A percentile compares a stretch with the other conserved stretches of the same genome.
phyloP scores from a whole-genome alignment of 2,888 invertebrate species.

The Gisinianus flammeolus region DNA sequence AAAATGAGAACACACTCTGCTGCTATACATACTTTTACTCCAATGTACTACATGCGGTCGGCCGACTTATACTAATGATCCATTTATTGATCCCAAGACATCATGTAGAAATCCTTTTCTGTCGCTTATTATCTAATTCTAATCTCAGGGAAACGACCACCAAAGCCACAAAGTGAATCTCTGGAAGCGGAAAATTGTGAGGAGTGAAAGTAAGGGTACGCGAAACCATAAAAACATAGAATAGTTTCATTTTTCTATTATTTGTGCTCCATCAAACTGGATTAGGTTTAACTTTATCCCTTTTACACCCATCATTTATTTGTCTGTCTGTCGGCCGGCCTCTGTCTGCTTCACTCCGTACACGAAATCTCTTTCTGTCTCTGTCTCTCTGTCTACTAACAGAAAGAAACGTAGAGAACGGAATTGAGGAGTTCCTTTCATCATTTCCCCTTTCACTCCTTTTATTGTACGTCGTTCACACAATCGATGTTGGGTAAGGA shows the following conservation, averaged over 20 bases:
- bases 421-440: neutral
- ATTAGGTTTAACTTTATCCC: slow-evolving; percentile 1
- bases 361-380: neutral
- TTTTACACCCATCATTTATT: slow-evolving; percentile 21
- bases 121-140: neutral
- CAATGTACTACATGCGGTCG: neutral
- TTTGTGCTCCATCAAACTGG: slow-evolving; percentile 11
- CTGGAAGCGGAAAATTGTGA: neutral
- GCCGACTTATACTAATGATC: slow-evolving; percentile 1
- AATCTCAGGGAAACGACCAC: slow-evolving; percentile 16
- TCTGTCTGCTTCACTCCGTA: no score
- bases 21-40: no score
- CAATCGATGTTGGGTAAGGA: no score
- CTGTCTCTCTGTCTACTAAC: neutral
- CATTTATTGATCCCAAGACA: slow-evolving; percentile 12
- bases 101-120: slow-evolving; percentile 11
- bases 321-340: neutral
- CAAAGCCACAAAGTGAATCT: neutral
- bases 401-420: neutral
- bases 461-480: no score
- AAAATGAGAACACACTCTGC: no score
- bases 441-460: neutral
- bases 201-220: neutral
- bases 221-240: no score
- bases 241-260: neutral